phyloP scores from a whole-genome alignment of 2,797 vertebrate genomes.

The Sphaeramia orbicularis region DNA sequence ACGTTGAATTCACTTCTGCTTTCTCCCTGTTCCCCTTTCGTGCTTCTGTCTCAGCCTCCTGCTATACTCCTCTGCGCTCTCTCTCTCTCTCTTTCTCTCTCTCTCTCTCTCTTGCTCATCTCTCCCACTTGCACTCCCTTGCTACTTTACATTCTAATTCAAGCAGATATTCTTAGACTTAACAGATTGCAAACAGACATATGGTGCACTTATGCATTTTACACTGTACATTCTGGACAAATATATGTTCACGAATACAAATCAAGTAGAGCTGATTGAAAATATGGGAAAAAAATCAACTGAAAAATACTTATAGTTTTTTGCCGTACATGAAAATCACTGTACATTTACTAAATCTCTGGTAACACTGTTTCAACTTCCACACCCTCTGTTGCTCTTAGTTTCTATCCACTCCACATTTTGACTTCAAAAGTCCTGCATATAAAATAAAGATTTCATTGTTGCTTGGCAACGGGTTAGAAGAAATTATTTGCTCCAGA shows the following conservation, averaged over 20 bases:
- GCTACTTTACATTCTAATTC: slow-evolving; percentile 62
- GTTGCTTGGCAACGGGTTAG: slow-evolving; percentile 81
- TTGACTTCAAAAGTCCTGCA: slow-evolving; percentile 48
- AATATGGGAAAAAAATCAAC: neutral
- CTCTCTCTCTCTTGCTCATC: slow-evolving; percentile 5
- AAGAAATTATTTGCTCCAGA: slow-evolving; percentile 59
- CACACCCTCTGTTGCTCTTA: slow-evolving; percentile 32
- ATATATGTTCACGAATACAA: neutral
- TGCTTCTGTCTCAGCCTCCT: slow-evolving; percentile 40
- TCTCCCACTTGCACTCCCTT: slow-evolving; percentile 57
- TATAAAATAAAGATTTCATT: slow-evolving; percentile 68
- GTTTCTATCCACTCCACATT: slow-evolving; percentile 42
- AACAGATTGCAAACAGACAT: slow-evolving; percentile 30
- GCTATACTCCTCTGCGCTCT: slow-evolving; percentile 53
- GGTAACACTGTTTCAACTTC: slow-evolving; percentile 7
- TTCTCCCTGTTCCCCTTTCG: slow-evolving; percentile 65
- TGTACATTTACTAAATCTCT: neutral
- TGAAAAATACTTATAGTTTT: neutral
- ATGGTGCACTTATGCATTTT: slow-evolving; percentile 14
- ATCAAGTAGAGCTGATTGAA: neutral
- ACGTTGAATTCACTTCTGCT: slow-evolving; percentile 67
- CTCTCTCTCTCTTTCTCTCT: slow-evolving; percentile 29
- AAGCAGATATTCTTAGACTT: slow-evolving; percentile 59
- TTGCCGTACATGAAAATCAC: neutral
- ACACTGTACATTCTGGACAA: neutral